A percentile compares a stretch with the other conserved stretches of the same genome.
Evolutionary conservation across 2,113 vertebrate species (phyloP).

Genomic region (Atrichornis clamosus): DNA sequence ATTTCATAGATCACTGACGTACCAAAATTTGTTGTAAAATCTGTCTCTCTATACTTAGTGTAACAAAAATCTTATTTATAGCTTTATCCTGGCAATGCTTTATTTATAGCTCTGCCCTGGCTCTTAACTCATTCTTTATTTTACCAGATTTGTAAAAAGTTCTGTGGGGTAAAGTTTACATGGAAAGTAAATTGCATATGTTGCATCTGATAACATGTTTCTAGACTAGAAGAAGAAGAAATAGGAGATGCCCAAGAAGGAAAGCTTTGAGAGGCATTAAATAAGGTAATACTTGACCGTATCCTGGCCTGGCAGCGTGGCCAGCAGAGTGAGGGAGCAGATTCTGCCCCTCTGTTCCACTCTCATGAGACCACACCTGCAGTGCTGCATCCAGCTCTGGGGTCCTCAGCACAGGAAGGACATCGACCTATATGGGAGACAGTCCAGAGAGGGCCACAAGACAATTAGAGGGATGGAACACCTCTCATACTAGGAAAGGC

Average conservation of each 20-base stretch:
- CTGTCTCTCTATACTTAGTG: neutral
- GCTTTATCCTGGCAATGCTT: neutral
- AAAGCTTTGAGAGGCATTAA: neutral
- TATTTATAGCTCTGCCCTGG: neutral
- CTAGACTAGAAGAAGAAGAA: neutral
- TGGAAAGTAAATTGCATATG: neutral
- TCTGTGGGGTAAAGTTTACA: neutral
- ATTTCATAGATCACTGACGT: conserved; percentile 15
- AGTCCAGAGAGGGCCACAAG: neutral
- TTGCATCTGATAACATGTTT: neutral
- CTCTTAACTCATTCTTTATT: neutral
- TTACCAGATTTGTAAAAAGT: neutral
- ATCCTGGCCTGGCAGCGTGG: neutral
- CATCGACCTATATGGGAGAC: neutral
- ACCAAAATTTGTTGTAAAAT: conserved; percentile 10
- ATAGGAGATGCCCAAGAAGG: neutral
- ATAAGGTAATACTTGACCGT: neutral
- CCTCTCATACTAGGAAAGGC: neutral
- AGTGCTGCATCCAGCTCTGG: neutral
- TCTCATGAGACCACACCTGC: neutral
- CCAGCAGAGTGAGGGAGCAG: rapidly evolving
- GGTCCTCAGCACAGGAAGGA: neutral
- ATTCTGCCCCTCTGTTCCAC: neutral
- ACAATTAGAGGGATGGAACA: neutral
- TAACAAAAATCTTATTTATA: neutral